phyloP scores from a whole-genome alignment of 2,113 vertebrate genomes.

The Mustela nigripes region DNA sequence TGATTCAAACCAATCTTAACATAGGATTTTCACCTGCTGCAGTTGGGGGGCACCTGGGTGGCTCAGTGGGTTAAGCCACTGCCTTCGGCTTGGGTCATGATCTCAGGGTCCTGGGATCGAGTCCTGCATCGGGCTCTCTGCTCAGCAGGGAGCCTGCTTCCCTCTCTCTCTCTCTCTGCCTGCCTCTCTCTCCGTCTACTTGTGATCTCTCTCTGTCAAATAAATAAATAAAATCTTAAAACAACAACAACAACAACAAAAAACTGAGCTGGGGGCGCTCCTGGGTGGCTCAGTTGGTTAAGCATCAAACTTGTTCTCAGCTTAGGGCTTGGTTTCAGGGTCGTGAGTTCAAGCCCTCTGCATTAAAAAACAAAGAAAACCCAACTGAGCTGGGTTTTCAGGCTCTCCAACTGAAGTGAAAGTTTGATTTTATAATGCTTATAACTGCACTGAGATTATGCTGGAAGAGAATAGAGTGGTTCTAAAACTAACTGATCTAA shows the following conservation, averaged over 20 bases:
- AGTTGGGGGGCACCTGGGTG: background rate
- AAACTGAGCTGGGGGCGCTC: background rate
- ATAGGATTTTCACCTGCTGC: constrained; percentile 7
- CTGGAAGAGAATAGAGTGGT: background rate
- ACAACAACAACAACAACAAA: background rate
- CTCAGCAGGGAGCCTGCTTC: too few relatives aligned
- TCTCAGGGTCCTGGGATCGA: too few relatives aligned
- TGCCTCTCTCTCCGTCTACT: too few relatives aligned
- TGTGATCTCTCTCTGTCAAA: too few relatives aligned
- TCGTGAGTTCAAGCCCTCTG: background rate
- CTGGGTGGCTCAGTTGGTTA: background rate
- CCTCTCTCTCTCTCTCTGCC: too few relatives aligned
- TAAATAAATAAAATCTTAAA: too few relatives aligned
- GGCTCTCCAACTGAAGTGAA: constrained; percentile 29
- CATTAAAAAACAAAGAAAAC: background rate
- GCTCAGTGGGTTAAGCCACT: background rate
- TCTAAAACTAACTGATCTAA: background rate
- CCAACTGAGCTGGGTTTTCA: constrained; percentile 49
- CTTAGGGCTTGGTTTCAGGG: background rate
- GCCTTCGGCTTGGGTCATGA: too few relatives aligned
- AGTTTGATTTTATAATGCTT: constrained; percentile 46
- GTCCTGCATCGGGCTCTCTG: too few relatives aligned
- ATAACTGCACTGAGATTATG: background rate
- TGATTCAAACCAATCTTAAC: background rate
- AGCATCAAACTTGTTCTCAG: background rate